These are phyloP conservation scores for Limenitis camilla DNA, from an alignment of 2,888 invertebrate species.

Conservation along the genomic window DNA sequence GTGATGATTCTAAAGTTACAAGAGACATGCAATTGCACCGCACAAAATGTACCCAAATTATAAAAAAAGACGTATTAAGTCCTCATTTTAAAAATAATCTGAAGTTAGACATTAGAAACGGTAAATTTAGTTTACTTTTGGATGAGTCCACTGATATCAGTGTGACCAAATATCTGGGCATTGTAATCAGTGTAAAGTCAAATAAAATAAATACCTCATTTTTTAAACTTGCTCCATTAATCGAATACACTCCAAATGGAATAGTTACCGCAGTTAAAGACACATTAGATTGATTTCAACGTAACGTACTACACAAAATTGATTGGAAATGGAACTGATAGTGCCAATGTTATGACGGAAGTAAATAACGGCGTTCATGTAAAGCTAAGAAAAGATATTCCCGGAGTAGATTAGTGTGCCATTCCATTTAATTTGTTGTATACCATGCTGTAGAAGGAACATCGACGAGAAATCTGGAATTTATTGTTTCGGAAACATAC, in stretches of 20 bases:
- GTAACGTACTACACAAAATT: constrained; percentile 6
- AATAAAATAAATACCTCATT: neutral
- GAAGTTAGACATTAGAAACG: constrained; percentile 3
- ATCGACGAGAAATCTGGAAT: no score
- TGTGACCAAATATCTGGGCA: constrained; percentile 7
- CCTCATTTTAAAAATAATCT: constrained; percentile 4
- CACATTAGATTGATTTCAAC: constrained; percentile 1
- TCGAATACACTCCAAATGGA: neutral
- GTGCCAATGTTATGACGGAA: constrained; percentile 5
- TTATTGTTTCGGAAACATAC: no score
- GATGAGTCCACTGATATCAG: constrained; percentile 10
- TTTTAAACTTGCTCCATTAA: neutral
- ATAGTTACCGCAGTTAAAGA: constrained; percentile 6
- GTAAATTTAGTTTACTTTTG: constrained; percentile 10
- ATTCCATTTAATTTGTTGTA: constrained; percentile 6
- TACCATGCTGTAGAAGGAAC: neutral
- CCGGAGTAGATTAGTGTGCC: neutral
- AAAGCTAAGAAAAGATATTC: constrained; percentile 4
- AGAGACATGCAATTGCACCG: constrained; percentile 5
- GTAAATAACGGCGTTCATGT: constrained; percentile 3
- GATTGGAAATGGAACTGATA: constrained; percentile 2
- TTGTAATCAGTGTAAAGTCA: neutral
- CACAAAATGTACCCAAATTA: constrained; percentile 7
- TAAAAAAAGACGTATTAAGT: constrained; percentile 5
- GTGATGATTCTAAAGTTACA: neutral